Percentiles rank a stretch among this genome's conserved stretches.
Conservation (phyloP, 2,113 vertebrate species). For the Nothoprocta pentlandii region DNA sequence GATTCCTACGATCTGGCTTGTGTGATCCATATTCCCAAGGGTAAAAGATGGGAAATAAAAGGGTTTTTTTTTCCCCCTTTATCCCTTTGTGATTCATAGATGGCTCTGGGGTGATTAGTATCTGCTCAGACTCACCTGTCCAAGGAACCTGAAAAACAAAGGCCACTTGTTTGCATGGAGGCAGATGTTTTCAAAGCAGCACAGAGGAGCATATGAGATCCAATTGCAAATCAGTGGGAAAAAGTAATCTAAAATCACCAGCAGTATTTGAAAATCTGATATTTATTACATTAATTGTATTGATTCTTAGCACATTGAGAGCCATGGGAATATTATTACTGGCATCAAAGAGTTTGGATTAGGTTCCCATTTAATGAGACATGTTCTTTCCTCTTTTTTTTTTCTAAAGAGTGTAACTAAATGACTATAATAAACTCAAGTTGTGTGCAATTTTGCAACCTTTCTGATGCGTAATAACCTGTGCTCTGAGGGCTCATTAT, state of each 20-base stretch:
- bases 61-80: background rate
- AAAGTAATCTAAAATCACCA: background rate
- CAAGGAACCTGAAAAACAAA: background rate
- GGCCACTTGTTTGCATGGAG: fast-evolving
- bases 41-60: background rate
- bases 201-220: background rate
- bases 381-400: background rate
- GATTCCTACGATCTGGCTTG: background rate
- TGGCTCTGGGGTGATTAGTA: background rate
- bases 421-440: background rate
- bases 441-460: slow-evolving; percentile 33
- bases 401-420: background rate
- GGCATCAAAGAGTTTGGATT: background rate
- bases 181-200: background rate
- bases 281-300: background rate
- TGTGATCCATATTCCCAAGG: background rate
- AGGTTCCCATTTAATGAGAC: background rate
- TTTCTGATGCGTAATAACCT: slow-evolving; percentile 17
- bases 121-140: background rate
- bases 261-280: background rate
- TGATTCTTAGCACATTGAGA: background rate
- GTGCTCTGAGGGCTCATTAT: slow-evolving; percentile 6
- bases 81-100: background rate
- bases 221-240: background rate
- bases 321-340: background rate